Evolutionary conservation across 2,113 vertebrate genomes (phyloP), one percentile per base, ranked within the genome.

Genomic region (Oncorhynchus kisutch): DNA sequence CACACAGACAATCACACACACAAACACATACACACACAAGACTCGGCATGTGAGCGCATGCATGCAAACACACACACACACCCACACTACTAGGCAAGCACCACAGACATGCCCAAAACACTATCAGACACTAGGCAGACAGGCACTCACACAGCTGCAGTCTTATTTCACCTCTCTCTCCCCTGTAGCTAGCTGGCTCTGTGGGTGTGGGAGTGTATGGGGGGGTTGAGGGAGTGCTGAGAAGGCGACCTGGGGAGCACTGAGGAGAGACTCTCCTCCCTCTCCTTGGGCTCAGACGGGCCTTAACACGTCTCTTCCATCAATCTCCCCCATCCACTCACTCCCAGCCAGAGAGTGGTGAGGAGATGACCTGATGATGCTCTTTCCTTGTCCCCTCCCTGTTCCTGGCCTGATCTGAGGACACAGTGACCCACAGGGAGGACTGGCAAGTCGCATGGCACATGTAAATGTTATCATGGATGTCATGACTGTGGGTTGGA

Each of bases 121-220:
- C 27, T 67, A 48, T 31, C 59, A 54, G 29, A 9, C 39, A 45
- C 9, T 45, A 45, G 39, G 34, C 70, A 76, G 67, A 74, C 71
- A 76, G 64, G 71, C 39, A 27, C 60, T 78, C 72, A 67, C 48
- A 64, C 76, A 81, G 74, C 76, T 81, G 82, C 82, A 79, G 75
- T 67, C n/a, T 68, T n/a, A 31, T 68, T 39, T 68, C 29, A 31
- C 24, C 25, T 45, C 9, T 45, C 39, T 45, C 39, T 45, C 9
- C 39, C 9, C 39, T 45, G 39, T 45, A 45, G 39, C 39, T 39
- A 2, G 39, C 39, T 45, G 9, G 20, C 8, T 45, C 39, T 45
- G 39, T 45, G 9, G 39, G 39, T 45, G 39, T 45, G 39, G 9
- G 39, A 45, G 9, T 45, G 9, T 45, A 11, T 45, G 7, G 39